These are phyloP conservation scores for Coleophora deauratella DNA, from an alignment of 2,888 invertebrate genomes.

Conservation along the genomic window DNA sequence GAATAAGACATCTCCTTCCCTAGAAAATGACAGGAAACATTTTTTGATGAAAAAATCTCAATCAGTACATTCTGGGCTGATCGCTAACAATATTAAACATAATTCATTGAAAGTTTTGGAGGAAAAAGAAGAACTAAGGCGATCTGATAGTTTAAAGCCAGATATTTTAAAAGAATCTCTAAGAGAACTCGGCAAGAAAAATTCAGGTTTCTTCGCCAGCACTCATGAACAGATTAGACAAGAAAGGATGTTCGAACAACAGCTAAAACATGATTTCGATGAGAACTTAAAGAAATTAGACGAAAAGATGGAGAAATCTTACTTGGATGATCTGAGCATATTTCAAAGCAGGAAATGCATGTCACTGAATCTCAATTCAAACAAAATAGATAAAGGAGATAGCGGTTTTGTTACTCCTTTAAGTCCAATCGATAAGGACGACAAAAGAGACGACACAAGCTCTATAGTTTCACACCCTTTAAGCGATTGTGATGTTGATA, in stretches of 20 bases:
- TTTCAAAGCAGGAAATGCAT: slow-evolving; percentile 51
- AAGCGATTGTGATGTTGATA: slow-evolving; percentile 85
- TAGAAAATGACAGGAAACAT: slow-evolving; percentile 38
- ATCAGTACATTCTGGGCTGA: slow-evolving; percentile 59
- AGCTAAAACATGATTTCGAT: slow-evolving; percentile 62
- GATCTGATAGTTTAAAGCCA: slow-evolving; percentile 43
- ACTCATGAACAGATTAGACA: slow-evolving; percentile 81
- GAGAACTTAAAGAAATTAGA: slow-evolving; percentile 54
- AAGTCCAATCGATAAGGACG: slow-evolving; percentile 62
- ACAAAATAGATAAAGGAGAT: slow-evolving; percentile 41
- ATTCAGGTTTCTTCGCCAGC: slow-evolving; percentile 76
- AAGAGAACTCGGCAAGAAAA: slow-evolving; percentile 40
- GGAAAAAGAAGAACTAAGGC: slow-evolving; percentile 60
- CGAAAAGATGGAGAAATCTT: slow-evolving; percentile 39
- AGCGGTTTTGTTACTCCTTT: slow-evolving; percentile 80
- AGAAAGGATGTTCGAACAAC: slow-evolving; percentile 69
- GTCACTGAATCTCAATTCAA: slow-evolving; percentile 51
- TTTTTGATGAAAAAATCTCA: slow-evolving; percentile 62
- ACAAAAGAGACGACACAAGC: slow-evolving; percentile 48
- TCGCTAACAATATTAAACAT: slow-evolving; percentile 35
- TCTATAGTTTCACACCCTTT: slow-evolving; percentile 79
- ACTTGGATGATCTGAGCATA: slow-evolving; percentile 43
- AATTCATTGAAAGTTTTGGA: slow-evolving; percentile 68
- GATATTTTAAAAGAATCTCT: slow-evolving; percentile 55
- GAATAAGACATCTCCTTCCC: slow-evolving; percentile 29